Conservation (phyloP, 1,140 invertebrate genomes). For the Aphelinus atriplicis region DNA sequence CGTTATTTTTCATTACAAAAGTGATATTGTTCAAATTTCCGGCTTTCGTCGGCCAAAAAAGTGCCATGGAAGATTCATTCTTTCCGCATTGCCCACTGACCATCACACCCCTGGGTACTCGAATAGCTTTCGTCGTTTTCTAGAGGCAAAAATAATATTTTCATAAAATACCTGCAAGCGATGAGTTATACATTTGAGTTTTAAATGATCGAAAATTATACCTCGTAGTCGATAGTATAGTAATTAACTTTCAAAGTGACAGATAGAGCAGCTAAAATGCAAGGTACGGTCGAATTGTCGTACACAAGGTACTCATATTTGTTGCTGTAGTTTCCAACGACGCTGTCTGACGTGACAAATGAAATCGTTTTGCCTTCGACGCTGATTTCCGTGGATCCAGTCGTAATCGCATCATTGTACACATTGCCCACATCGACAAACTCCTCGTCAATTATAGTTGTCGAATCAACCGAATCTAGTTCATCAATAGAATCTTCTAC, state of each 20-base stretch:
- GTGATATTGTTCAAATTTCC: conserved; percentile 5
- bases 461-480: neutral
- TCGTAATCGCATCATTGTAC: too few relatives aligned
- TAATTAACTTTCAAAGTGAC: conserved; percentile 36
- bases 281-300: conserved; percentile 22
- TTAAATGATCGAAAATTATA: conserved; percentile 8
- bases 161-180: too few relatives aligned
- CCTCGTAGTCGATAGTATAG: conserved; percentile 15
- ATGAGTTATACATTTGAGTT: neutral
- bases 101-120: conserved; percentile 36
- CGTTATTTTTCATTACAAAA: conserved; percentile 38
- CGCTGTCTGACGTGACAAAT: too few relatives aligned
- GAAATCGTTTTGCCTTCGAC: too few relatives aligned
- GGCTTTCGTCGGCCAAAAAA: conserved; percentile 22
- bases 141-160: conserved; percentile 19
- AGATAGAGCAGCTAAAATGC: conserved; percentile 42
- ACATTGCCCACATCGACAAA: neutral
- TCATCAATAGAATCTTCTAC: too few relatives aligned
- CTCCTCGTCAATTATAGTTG: neutral
- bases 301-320: conserved; percentile 36
- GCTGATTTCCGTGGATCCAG: neutral
- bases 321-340: neutral
- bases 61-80: conserved; percentile 32
- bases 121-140: conserved; percentile 19
- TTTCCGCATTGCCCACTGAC: conserved; percentile 39